A percentile compares a stretch with the other conserved stretches of the same genome.
Evolutionary conservation across 2,113 vertebrate genomes (phyloP).

Genomic region (Crocuta crocuta): DNA sequence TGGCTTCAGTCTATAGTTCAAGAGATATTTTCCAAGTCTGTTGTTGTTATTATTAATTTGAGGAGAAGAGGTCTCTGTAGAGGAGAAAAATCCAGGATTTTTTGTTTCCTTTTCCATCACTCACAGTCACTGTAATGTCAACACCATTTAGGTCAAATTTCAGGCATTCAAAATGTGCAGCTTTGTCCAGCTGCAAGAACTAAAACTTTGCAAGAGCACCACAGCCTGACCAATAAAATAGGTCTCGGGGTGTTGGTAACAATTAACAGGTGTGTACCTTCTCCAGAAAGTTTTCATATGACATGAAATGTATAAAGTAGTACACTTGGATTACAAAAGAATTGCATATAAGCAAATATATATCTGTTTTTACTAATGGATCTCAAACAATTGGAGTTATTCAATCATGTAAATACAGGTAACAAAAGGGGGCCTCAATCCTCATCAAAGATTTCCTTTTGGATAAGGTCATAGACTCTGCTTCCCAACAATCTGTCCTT

Average conservation of each 20-base stretch:
- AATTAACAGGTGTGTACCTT: slow-evolving; percentile 86
- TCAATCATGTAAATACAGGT: neutral
- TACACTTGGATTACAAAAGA: slow-evolving; percentile 68
- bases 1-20: slow-evolving; percentile 59
- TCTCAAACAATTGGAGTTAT: slow-evolving; percentile 50
- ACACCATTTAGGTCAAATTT: slow-evolving; percentile 84
- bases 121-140: slow-evolving; percentile 82
- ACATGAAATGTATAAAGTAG: slow-evolving; percentile 77
- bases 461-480: neutral
- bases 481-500: neutral
- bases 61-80: slow-evolving; percentile 56
- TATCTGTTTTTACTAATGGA: slow-evolving; percentile 63
- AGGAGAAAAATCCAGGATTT: slow-evolving; percentile 69
- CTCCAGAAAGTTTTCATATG: slow-evolving; percentile 79
- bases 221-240: slow-evolving; percentile 81
- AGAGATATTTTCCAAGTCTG: slow-evolving; percentile 75
- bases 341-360: slow-evolving; percentile 69
- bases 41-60: slow-evolving; percentile 82
- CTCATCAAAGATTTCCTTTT: neutral
- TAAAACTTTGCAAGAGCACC: slow-evolving; percentile 74
- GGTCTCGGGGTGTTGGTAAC: slow-evolving; percentile 86
- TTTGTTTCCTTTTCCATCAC: slow-evolving; percentile 79
- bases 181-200: slow-evolving; percentile 82
- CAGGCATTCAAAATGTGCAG: slow-evolving; percentile 80
- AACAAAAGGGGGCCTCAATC: neutral